Evolutionary conservation across 2,888 invertebrate genomes (phyloP).

Genomic region (Dexiosoma caninum): DNA sequence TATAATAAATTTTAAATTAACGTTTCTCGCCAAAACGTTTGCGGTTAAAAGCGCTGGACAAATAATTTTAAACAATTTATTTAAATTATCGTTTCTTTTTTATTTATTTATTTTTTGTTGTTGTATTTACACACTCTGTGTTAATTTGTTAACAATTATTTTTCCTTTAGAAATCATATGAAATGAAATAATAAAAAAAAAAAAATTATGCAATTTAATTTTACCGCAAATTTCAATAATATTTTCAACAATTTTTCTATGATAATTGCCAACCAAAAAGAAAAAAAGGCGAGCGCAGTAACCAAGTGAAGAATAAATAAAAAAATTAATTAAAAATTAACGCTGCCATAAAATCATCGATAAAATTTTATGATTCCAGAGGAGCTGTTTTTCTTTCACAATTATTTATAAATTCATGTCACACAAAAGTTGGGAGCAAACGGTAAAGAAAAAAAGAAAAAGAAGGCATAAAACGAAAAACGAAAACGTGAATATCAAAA

Average conservation of each 20-base stretch:
- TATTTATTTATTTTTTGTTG: neutral
- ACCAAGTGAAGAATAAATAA: neutral
- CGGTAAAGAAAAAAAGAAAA: too few species aligned
- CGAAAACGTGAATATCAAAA: neutral
- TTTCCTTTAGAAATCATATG: slow-evolving; percentile 10
- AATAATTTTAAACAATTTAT: slow-evolving; percentile 2
- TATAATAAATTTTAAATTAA: slow-evolving; percentile 19
- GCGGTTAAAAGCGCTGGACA: neutral
- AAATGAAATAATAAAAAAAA: slow-evolving; percentile 12
- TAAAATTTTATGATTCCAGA: slow-evolving; percentile 43
- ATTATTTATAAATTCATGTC: slow-evolving; percentile 29
- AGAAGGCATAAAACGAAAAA: too few species aligned
- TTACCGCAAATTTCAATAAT: slow-evolving; percentile 41
- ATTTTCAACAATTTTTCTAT: slow-evolving; percentile 37
- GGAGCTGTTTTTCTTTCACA: neutral
- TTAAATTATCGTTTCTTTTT: slow-evolving; percentile 3
- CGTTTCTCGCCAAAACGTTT: neutral
- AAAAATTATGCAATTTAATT: slow-evolving; percentile 15
- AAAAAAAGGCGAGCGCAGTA: neutral
- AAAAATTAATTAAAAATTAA: slow-evolving; percentile 58
- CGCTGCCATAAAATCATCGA: slow-evolving; percentile 45
- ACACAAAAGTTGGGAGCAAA: slow-evolving; percentile 1
- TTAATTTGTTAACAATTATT: too few species aligned
- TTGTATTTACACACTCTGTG: neutral
- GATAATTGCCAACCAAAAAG: slow-evolving; percentile 24